Base-by-base conservation (phyloP, 2,113 vertebrate species). In the Catagonus wagneri region DNA sequence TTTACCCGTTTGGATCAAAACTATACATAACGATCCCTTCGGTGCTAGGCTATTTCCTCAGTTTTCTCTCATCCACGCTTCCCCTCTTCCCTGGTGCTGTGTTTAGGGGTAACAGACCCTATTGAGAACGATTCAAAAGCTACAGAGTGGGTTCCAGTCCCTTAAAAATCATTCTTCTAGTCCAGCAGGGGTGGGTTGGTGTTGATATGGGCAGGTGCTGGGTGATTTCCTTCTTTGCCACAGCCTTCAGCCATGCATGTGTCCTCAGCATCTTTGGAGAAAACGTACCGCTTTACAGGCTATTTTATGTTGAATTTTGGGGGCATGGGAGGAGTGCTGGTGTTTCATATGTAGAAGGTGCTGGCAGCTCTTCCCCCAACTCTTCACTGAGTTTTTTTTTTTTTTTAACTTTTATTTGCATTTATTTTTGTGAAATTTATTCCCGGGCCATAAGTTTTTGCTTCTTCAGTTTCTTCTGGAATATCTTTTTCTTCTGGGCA, bases 1-100 rank as follows among this genome's bases (percentile, higher is more conserved):
- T 85, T 96, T 68, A 94, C 78, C 90, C 68, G 1, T 94, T 79
- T 97, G 90, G 88, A 89, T 95, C 90, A 96, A 97, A 98, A 88
- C 66, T 50, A 23, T 60, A 7, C 25, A 16, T 60, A 81, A 85
- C 54, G 36, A 83, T 71, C 9, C 1, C 22, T 11, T 75, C 0
- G 0, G 27, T 76, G 85, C 61, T 25, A 27, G 58, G n/a, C 29
- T 17, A 32, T 79, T 83, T 69, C 16, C 25, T 34, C 2, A 0
- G 7, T 65, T 58, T 69, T 68, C 29, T 81, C 52, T 50, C 34
- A 39, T 65, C 34, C 58, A 22, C 29, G 65, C 29, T 10, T 65
- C 2, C 7, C 22, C 65, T 84, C 10, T 83, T 50, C 34, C 76
- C 36, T 66, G 32, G 34, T 3, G 11, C 16, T 7, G 29, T 58